Evolutionary conservation across 1,140 invertebrate genomes (phyloP), one percentile per base, ranked within the genome.

Genomic region (Saccostrea glomerata): DNA sequence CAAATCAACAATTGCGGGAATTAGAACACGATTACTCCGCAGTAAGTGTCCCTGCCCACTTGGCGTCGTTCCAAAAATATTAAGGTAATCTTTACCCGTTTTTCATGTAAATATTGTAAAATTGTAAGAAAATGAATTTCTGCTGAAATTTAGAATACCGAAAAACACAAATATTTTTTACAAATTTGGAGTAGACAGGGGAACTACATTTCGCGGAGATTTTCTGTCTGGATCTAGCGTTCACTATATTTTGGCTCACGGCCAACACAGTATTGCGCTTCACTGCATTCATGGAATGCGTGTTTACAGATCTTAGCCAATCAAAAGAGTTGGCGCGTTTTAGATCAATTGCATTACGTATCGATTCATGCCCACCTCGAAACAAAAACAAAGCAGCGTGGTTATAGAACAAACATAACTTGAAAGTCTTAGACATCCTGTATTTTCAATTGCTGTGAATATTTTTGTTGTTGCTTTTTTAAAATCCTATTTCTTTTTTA

Each of bases 301-400:
- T 70, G 63, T 56, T 56, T 55, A 82, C 82, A 77, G 73, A 40
- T 82, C 30, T 91, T 77, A 86, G 89, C 93, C 92, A 93, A 93
- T 93, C 88, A 90, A 23, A 82, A 82, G 23, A 40, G 63, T 92
- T 93, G 92, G 91, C 93, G 91, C 93, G 89, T 90, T 90, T 87
- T 60, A 58, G 70, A 84, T 54, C 89, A 88, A 90, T 89, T 90
- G 70, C 87, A 86, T 30, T 23, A 25, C 3, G 13, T n/a, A 56
- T 13, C 13, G 47, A 70, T 85, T 40, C 30, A 85, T 85, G n/a
- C 58, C 84, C 87, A 70, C 87, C 87, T 88, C 87, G 87, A 88
- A 88, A 88, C 87, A 36, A 85, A 82, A 88, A 88, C 87, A 88
- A 56, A 86, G 56, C 84, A 55, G 87, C 87, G 83, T 88, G 87